These are phyloP conservation scores for Noctua janthina DNA, from an alignment of 2,888 invertebrate species.

Conservation along the genomic window DNA sequence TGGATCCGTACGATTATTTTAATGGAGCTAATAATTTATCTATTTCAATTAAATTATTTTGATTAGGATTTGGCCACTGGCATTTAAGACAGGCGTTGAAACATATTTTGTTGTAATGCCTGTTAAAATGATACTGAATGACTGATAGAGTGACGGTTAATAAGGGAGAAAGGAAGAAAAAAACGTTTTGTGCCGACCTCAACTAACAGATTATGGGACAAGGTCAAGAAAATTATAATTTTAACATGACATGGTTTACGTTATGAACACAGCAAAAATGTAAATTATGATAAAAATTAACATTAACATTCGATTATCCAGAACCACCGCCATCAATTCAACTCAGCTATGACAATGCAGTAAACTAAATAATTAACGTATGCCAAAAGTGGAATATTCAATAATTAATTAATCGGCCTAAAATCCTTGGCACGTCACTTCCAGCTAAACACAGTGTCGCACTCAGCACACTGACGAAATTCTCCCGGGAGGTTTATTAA, in stretches of 20 bases:
- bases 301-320: constrained; percentile 14
- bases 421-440: constrained; percentile 56
- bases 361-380: constrained; percentile 49
- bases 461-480: constrained; percentile 58
- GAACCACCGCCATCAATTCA: constrained; percentile 16
- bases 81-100: too few relatives aligned
- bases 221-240: not conserved
- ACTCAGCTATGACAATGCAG: constrained; percentile 31
- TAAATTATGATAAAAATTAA: not conserved
- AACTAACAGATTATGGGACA: not conserved
- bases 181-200: not conserved
- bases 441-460: constrained; percentile 58
- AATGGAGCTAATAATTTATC: not conserved
- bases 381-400: constrained; percentile 51
- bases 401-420: constrained; percentile 54
- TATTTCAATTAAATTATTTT: too few relatives aligned
- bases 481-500: constrained; percentile 74
- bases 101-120: too few relatives aligned
- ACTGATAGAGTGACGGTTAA: not conserved
- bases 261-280: not conserved
- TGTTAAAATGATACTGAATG: too few relatives aligned
- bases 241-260: not conserved
- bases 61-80: too few relatives aligned
- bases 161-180: not conserved
- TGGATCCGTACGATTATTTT: not conserved